These are phyloP conservation scores for Spilogale gracilis DNA, from an alignment of 2,113 vertebrate species.

Conservation along the genomic window DNA sequence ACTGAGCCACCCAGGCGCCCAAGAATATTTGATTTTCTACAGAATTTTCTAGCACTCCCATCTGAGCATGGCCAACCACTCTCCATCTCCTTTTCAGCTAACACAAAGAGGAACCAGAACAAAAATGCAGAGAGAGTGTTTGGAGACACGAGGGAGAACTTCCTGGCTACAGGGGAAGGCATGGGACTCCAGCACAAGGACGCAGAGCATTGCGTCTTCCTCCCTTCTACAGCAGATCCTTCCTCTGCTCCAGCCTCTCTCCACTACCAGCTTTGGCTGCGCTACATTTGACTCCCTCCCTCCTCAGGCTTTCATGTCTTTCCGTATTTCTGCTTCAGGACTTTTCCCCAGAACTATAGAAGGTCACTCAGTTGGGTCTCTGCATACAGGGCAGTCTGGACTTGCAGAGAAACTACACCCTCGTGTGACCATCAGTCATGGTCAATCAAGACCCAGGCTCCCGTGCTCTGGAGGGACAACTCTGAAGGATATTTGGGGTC, in stretches of 20 bases:
- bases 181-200: no score
- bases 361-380: not conserved
- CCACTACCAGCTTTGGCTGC: fast-evolving
- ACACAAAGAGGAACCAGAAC: not conserved
- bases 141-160: not conserved
- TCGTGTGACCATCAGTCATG: not conserved
- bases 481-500: not conserved
- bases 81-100: not conserved
- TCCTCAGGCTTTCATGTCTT: not conserved
- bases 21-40: no score
- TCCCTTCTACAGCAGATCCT: not conserved
- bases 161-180: not conserved
- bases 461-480: not conserved
- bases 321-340: not conserved
- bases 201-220: fast-evolving
- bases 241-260: fast-evolving
- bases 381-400: not conserved
- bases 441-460: not conserved
- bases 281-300: not conserved
- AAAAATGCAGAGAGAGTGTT: not conserved
- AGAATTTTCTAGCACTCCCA: not conserved
- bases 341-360: not conserved
- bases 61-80: not conserved
- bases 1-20: no score
- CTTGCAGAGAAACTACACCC: not conserved